Percentiles rank a stretch among this genome's conserved stretches.
Conservation (phyloP, 2,113 vertebrate genomes). For the Cariama cristata region DNA sequence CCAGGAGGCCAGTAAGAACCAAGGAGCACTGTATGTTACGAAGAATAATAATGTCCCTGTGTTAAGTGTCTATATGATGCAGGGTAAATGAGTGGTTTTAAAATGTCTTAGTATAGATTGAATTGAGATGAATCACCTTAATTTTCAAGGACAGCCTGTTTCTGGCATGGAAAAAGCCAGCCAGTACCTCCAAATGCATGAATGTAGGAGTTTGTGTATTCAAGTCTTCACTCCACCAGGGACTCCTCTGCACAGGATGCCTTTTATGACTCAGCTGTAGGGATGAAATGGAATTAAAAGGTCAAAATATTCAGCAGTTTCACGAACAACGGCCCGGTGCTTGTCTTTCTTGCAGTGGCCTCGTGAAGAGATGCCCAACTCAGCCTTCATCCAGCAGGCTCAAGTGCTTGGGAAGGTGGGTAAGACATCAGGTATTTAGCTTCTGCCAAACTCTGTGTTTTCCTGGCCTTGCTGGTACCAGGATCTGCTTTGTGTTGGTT, state of each 20-base stretch:
- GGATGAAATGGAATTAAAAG: conserved; percentile 22
- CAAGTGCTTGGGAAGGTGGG: neutral
- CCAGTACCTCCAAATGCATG: neutral
- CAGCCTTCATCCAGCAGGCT: neutral
- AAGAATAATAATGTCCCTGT: neutral
- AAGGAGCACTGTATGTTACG: neutral
- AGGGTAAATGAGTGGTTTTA: neutral
- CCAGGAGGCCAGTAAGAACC: neutral
- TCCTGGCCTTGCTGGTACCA: accelerated
- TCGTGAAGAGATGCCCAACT: neutral
- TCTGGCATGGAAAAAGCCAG: neutral
- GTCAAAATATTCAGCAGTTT: conserved; percentile 2
- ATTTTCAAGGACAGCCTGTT: conserved; percentile 12
- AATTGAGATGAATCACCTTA: conserved; percentile 24
- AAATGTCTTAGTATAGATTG: neutral
- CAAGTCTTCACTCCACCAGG: neutral
- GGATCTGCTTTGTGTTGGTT: neutral
- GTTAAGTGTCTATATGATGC: neutral
- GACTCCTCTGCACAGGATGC: neutral
- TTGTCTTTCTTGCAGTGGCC: neutral
- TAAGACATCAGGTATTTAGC: neutral
- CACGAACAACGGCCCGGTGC: neutral
- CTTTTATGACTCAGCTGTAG: neutral
- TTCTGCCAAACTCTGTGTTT: neutral
- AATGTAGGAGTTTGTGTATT: neutral